phyloP scores from a whole-genome alignment of 2,888 invertebrate genomes.

The Lypha dubia region DNA sequence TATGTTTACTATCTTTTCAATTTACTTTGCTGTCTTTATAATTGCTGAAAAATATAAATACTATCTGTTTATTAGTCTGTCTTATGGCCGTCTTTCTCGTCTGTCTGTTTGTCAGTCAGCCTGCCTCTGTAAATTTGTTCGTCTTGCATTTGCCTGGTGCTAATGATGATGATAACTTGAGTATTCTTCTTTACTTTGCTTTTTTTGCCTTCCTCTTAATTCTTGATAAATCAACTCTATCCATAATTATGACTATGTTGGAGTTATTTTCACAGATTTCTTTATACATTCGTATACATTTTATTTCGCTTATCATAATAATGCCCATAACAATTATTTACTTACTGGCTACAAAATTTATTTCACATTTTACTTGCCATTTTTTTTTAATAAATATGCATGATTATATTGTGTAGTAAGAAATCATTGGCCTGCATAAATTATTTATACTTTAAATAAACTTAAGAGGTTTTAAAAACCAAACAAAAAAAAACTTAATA shows the following conservation, averaged over 20 bases:
- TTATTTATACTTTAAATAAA: slow-evolving; percentile 24
- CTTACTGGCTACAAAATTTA: slow-evolving; percentile 26
- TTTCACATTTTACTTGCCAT: slow-evolving; percentile 12
- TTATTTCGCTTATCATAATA: slow-evolving; percentile 24
- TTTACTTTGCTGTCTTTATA: not conserved
- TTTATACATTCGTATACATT: not conserved
- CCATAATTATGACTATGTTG: not conserved
- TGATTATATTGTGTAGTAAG: not conserved
- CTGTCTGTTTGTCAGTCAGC: not conserved
- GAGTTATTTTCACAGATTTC: slow-evolving; percentile 10
- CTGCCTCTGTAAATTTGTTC: too few species aligned
- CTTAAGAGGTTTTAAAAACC: not conserved
- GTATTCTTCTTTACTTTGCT: not conserved
- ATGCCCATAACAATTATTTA: slow-evolving; percentile 29
- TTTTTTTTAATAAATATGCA: slow-evolving; percentile 6
- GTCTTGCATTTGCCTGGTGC: slow-evolving; percentile 6
- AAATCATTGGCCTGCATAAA: slow-evolving; percentile 18
- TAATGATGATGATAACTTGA: slow-evolving; percentile 32
- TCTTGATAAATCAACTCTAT: slow-evolving; percentile 5
- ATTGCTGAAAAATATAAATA: not conserved
- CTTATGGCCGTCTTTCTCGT: not conserved
- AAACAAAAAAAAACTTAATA: not conserved
- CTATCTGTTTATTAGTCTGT: slow-evolving; percentile 7
- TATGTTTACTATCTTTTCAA: not conserved
- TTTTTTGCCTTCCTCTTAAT: not conserved